These are phyloP conservation scores for Caenorhabditis angaria DNA, from an alignment of 2,888 invertebrate species.

Conservation along the genomic window DNA sequence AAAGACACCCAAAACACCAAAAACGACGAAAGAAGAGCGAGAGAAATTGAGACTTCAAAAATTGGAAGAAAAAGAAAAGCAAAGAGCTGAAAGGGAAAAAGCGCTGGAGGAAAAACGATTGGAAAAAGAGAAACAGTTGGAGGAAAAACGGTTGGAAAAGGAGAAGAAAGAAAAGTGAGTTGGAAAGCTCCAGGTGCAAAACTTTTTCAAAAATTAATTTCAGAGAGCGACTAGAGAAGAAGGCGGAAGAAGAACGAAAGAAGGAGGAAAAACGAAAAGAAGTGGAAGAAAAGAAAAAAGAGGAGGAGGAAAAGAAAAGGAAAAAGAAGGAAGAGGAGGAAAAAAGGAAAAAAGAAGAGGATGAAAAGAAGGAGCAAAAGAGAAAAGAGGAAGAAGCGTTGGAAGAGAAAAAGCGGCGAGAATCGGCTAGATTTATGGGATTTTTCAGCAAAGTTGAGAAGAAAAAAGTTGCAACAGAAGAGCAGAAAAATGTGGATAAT, in stretches of 20 bases:
- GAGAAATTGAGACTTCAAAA: constrained; percentile 28
- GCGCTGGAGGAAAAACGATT: constrained; percentile 35
- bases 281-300: constrained; percentile 33
- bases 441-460: constrained; percentile 62
- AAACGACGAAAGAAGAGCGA: constrained; percentile 34
- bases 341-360: constrained; percentile 33
- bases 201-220: not conserved
- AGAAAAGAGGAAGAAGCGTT: constrained; percentile 53
- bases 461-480: constrained; percentile 13
- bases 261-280: constrained; percentile 39
- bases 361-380: constrained; percentile 44
- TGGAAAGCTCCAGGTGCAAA: not conserved
- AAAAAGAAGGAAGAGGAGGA: constrained; percentile 47
- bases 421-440: constrained; percentile 42
- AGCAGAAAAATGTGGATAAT: not conserved
- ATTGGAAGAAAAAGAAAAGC: constrained; percentile 34
- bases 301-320: constrained; percentile 45
- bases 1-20: constrained; percentile 23
- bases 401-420: constrained; percentile 55
- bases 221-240: constrained; percentile 40
- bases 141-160: constrained; percentile 54
- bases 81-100: constrained; percentile 25
- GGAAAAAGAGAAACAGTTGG: constrained; percentile 48
- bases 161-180: constrained; percentile 46
- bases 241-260: constrained; percentile 46